Conservation (phyloP, 2,113 vertebrate species). For the Trochalopteron elliotii region DNA sequence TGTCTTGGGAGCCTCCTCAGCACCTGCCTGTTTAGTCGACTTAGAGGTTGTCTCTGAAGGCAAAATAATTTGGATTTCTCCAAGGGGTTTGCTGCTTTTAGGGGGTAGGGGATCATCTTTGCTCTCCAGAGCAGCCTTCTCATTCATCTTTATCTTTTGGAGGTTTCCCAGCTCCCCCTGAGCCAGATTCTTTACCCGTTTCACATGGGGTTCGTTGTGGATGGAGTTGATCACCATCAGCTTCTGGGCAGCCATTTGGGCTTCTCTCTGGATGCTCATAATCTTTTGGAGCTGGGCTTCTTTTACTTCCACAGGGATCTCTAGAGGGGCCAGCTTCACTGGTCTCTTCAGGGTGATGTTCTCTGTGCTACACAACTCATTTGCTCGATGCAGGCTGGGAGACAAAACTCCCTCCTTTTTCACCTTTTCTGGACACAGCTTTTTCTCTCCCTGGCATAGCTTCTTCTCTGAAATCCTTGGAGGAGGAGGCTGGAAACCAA, state of each 20-base stretch:
- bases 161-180: conserved; percentile 38
- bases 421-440: background rate
- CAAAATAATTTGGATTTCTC: conserved; percentile 57
- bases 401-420: conserved; percentile 22
- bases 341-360: conserved; percentile 61
- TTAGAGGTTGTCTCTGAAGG: conserved; percentile 15
- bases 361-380: conserved; percentile 36
- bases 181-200: conserved; percentile 49
- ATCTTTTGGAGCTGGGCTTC: conserved; percentile 78
- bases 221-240: background rate
- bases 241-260: conserved; percentile 46
- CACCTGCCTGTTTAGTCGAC: background rate
- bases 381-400: background rate
- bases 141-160: conserved; percentile 15
- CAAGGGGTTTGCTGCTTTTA: conserved; percentile 36
- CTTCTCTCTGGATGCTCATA: conserved; percentile 63
- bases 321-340: conserved; percentile 76
- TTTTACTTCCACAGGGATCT: conserved; percentile 73
- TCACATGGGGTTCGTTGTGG: conserved; percentile 14
- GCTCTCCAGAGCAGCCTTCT: conserved; percentile 4
- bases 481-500: conserved; percentile 22
- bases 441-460: conserved; percentile 9
- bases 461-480: conserved; percentile 39
- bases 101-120: background rate
- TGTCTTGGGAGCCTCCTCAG: background rate